Base-by-base conservation (phyloP, 1,140 invertebrate genomes). In the Battus philenor region DNA sequence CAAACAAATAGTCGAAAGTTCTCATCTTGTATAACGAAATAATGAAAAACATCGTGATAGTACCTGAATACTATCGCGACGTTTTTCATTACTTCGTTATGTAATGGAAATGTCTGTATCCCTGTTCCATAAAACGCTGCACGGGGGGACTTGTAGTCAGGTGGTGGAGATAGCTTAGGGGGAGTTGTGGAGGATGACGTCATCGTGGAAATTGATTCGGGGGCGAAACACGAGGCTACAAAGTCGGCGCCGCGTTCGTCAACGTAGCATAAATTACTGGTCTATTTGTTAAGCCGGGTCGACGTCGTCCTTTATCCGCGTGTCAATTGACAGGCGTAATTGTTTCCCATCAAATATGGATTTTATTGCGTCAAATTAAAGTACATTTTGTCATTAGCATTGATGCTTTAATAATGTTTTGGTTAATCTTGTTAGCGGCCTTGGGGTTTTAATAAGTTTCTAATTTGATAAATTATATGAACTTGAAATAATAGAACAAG, bases 131-230 rank as follows among this genome's bases (percentile, higher is more conserved):
- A 51, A 51, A 47, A 54, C 50, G 48, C 18, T 2, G 2, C 6
- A 20, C 6, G 18, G 18, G 6, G 18, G 2, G 18, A 20, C 2
- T 2, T 20, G 18, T n/a, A n/a, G n/a, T 3, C 18, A 20, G 18
- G 18, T 6, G 18, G 18, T 20, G 18, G 18, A 6, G 18, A 3
- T 20, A 20, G 18, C 2, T 20, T 20, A 47, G 48, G 56, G 53
- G 47, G 50, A 30, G 46, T 18, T 45, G 48, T 41, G 56, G 49
- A 49, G 49, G 54, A 22, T 69, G 71, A 67, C 63, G 68, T 73
- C 65, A 73, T 64, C 48, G 60, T 67, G 59, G 55, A 69, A 68
- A 71, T 75, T 78, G 74, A 78, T 78, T 75, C 59, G 65, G 64
- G 62, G 68, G 63, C 64, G 70, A 73, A 75, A 75, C 73, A 68